phyloP scores from a whole-genome alignment of 2,888 invertebrate species.

The Tenthredo mesomela region DNA sequence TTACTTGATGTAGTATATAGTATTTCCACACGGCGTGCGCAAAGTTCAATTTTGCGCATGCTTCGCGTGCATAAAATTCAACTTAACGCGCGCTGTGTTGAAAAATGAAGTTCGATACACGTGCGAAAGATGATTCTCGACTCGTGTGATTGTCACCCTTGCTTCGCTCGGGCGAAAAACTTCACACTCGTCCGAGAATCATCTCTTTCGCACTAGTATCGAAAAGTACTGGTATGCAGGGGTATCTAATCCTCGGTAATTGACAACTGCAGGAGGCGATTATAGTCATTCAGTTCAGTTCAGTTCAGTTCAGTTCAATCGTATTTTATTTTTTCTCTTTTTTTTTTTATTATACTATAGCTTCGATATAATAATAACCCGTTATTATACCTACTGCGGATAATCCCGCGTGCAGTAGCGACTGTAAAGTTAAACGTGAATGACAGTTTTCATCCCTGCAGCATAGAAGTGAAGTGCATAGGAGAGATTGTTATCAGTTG shows the following conservation, averaged over 20 bases:
- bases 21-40: too few species aligned
- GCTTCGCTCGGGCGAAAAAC: too few species aligned
- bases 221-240: too few species aligned
- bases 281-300: background rate
- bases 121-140: too few species aligned
- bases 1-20: too few species aligned
- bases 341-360: background rate
- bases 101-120: too few species aligned
- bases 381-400: background rate
- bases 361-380: background rate
- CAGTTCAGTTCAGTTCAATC: background rate
- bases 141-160: too few species aligned
- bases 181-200: too few species aligned
- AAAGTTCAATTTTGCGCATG: too few species aligned
- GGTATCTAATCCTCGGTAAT: background rate
- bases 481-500: slow-evolving; percentile 26
- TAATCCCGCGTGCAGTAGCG: background rate
- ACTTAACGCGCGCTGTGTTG: too few species aligned
- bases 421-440: background rate
- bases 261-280: background rate
- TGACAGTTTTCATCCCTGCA: background rate
- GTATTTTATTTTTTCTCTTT: background rate
- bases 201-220: too few species aligned
- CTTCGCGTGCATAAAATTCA: too few species aligned
- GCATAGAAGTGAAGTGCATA: background rate